Conservation (phyloP, 2,888 invertebrate species). For the Xanthia icteritia region DNA sequence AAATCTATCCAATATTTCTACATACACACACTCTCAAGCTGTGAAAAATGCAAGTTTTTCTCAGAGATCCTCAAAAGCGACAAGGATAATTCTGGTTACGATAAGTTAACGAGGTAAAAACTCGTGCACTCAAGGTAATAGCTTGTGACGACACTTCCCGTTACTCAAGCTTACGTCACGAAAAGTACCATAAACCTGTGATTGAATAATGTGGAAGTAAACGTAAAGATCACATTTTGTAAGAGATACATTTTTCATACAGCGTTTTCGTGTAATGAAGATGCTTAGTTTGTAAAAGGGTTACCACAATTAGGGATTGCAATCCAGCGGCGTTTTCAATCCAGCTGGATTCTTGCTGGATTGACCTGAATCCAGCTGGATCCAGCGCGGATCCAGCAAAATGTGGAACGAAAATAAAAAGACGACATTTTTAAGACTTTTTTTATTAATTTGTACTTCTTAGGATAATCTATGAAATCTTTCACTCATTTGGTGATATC, state of each 20-base stretch:
- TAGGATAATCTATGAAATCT: too few relatives aligned
- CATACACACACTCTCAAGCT: not conserved
- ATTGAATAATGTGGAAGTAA: constrained; percentile 59
- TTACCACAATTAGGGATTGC: too few relatives aligned
- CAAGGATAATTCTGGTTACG: constrained; percentile 37
- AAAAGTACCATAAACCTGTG: constrained; percentile 46
- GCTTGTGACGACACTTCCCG: constrained; percentile 41
- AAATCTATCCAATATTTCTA: not conserved
- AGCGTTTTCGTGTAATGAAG: not conserved
- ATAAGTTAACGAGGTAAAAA: constrained; percentile 59
- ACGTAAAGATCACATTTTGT: constrained; percentile 26
- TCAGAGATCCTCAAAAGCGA: constrained; percentile 24
- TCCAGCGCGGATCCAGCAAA: too few relatives aligned
- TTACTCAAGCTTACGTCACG: constrained; percentile 50
- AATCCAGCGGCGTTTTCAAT: too few relatives aligned
- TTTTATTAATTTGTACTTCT: too few relatives aligned
- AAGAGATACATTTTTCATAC: constrained; percentile 1
- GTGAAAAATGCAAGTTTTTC: constrained; percentile 18
- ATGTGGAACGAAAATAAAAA: too few relatives aligned
- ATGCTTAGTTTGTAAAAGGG: not conserved
- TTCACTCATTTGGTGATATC: too few relatives aligned
- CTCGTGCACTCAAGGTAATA: constrained; percentile 44
- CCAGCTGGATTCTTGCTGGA: too few relatives aligned
- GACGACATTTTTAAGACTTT: too few relatives aligned
- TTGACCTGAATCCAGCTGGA: too few relatives aligned